Evolutionary conservation across 2,797 vertebrate species (phyloP).

Genomic region (Botia kubotai): DNA sequence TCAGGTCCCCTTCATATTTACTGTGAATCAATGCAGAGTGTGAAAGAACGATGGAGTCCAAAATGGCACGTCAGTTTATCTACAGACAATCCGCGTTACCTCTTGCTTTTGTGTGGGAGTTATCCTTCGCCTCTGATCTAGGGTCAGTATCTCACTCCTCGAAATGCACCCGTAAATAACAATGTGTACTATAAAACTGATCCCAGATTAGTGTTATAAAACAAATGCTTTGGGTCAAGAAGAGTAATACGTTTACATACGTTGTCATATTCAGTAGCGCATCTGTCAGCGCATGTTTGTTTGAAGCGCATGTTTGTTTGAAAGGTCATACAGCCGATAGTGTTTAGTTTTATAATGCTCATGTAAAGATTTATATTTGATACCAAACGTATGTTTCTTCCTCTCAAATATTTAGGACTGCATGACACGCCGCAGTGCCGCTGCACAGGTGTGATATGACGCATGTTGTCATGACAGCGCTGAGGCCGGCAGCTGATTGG

Average conservation of each 20-base stretch:
- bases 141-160: conserved; percentile 18
- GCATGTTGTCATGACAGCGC: conserved; percentile 27
- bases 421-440: not conserved
- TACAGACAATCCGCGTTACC: conserved; percentile 50
- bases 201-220: not conserved
- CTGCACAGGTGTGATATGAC: conserved; percentile 55
- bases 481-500: conserved; percentile 42
- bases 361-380: conserved; percentile 51
- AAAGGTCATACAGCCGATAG: conserved; percentile 23
- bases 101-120: conserved; percentile 50
- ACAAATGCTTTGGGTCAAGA: not conserved
- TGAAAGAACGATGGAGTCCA: conserved; percentile 55
- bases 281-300: conserved; percentile 15
- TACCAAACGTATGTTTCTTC: conserved; percentile 38
- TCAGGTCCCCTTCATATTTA: conserved; percentile 55
- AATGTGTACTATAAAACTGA: not conserved
- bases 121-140: conserved; percentile 48
- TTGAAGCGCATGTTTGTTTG: conserved; percentile 20
- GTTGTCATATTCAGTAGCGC: conserved; percentile 18
- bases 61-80: conserved; percentile 59
- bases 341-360: conserved; percentile 37
- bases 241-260: not conserved
- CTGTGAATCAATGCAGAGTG: conserved; percentile 52
- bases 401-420: conserved; percentile 24
- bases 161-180: conserved; percentile 3